phyloP scores from a whole-genome alignment of 2,113 vertebrate species.

The Stigmatopora argus region DNA sequence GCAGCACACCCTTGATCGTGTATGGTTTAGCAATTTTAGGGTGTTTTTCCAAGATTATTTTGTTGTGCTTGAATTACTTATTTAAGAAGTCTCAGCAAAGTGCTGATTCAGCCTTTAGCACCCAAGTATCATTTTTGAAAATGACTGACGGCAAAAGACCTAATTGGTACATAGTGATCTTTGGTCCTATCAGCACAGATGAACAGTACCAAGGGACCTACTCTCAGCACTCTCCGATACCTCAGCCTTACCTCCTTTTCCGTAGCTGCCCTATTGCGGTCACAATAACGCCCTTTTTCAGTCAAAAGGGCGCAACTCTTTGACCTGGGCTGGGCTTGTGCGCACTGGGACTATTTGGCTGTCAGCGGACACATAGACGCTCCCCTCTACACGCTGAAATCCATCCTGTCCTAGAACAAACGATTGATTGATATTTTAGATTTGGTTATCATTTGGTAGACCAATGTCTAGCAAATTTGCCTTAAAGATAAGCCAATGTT shows the following conservation, averaged over 20 bases:
- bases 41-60: conserved; percentile 7
- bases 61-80: conserved; percentile 24
- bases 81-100: conserved; percentile 8
- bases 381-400: conserved; percentile 54
- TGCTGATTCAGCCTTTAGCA: conserved; percentile 37
- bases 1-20: not conserved
- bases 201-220: conserved; percentile 17
- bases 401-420: conserved; percentile 57
- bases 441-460: not conserved
- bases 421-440: conserved; percentile 23
- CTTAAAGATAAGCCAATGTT: not conserved
- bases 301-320: conserved; percentile 17
- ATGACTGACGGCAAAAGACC: conserved; percentile 43
- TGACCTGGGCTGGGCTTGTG: conserved; percentile 37
- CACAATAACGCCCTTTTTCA: conserved; percentile 21
- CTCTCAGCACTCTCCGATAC: conserved; percentile 12
- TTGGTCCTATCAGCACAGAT: conserved; percentile 38
- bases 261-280: conserved; percentile 21
- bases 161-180: conserved; percentile 41
- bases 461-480: not conserved
- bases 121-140: conserved; percentile 60
- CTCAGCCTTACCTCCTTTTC: conserved; percentile 26
- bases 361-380: conserved; percentile 49
- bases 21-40: conserved; percentile 20
- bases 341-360: conserved; percentile 50